A percentile compares a stretch with the other conserved stretches of the same genome.
Evolutionary conservation across 1,140 invertebrate genomes (phyloP).

Genomic region (Adoxophyes honmai): DNA sequence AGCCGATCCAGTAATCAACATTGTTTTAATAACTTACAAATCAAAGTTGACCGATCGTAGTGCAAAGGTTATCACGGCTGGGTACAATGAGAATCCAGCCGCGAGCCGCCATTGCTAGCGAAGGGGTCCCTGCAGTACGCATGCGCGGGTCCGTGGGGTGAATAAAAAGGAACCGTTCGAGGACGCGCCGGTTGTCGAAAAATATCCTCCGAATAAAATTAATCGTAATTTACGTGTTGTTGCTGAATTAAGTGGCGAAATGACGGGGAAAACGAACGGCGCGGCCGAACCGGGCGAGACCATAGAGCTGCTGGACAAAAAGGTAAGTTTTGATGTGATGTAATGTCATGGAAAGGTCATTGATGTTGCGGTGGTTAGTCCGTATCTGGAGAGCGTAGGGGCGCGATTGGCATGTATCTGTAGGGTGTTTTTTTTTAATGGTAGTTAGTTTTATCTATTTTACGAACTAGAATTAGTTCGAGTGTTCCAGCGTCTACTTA

Average conservation of each 20-base stretch:
- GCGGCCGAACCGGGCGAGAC: constrained; percentile 30
- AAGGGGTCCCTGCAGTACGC: constrained; percentile 16
- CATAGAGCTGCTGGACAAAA: constrained; percentile 35
- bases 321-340: constrained; percentile 30
- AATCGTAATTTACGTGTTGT: constrained; percentile 10
- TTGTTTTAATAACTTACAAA: constrained; percentile 14
- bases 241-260: constrained; percentile 18
- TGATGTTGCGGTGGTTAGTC: not conserved
- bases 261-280: constrained; percentile 27
- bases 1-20: not conserved
- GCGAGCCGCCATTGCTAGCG: constrained; percentile 6
- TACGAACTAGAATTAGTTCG: too few species aligned
- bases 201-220: constrained; percentile 16
- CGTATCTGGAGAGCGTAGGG: not conserved
- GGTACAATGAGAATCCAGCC: constrained; percentile 1
- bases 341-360: constrained; percentile 17
- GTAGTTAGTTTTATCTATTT: too few species aligned
- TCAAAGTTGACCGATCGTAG: constrained; percentile 15
- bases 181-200: constrained; percentile 27
- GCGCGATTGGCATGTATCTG: not conserved
- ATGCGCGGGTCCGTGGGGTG: constrained; percentile 24
- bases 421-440: not conserved
- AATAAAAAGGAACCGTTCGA: constrained; percentile 20
- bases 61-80: constrained; percentile 5
- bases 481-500: too few species aligned